A percentile compares a stretch with the other conserved stretches of the same genome.
Conservation (phyloP, 2,888 invertebrate species). For the Platycnemis pennipes region DNA sequence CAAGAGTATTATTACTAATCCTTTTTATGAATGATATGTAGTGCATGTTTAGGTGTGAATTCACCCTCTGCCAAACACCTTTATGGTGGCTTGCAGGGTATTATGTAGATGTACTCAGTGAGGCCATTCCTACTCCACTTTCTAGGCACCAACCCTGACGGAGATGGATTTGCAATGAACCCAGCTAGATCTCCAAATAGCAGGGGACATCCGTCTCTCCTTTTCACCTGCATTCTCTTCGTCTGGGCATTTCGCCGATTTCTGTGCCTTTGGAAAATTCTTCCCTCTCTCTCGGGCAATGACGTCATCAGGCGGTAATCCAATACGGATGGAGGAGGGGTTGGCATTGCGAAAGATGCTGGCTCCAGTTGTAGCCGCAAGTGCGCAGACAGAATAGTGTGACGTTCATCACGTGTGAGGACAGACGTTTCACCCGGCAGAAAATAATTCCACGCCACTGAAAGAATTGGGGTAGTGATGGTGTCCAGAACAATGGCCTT, state of each 20-base stretch:
- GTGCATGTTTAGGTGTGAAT: no score
- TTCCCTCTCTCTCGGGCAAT: background rate
- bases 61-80: no score
- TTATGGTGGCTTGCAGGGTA: no score
- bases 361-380: background rate
- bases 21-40: no score
- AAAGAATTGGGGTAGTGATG: no score
- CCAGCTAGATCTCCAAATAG: background rate
- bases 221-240: background rate
- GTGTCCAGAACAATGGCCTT: no score
- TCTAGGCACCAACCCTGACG: no score
- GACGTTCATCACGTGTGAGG: background rate
- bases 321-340: background rate
- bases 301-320: constrained; percentile 8
- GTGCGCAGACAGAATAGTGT: background rate
- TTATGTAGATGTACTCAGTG: no score
- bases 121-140: no score
- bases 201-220: background rate
- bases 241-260: background rate
- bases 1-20: no score
- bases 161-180: background rate
- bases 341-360: background rate
- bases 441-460: no score
- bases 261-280: background rate
- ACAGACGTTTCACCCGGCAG: no score